Percentiles rank a stretch among this genome's conserved stretches.
Evolutionary conservation across 2,888 invertebrate genomes (phyloP).

Genomic region (Myopa testacea): DNA sequence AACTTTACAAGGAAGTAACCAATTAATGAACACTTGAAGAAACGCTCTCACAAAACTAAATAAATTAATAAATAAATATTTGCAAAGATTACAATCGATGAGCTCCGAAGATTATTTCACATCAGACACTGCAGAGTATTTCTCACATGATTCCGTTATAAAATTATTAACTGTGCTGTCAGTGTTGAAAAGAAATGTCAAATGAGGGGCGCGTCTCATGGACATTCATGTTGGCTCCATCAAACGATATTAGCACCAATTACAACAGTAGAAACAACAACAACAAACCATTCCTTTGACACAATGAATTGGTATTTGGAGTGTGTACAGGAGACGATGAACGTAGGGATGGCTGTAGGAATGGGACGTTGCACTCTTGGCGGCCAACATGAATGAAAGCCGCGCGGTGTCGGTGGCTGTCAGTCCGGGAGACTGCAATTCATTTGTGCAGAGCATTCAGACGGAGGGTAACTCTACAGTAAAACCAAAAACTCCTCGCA

Average conservation of each 20-base stretch:
- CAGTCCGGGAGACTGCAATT: background rate
- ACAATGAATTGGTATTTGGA: no score
- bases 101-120: background rate
- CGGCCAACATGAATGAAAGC: slow-evolving; percentile 17
- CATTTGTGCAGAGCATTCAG: slow-evolving; percentile 7
- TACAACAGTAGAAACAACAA: slow-evolving; percentile 24
- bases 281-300: background rate
- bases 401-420: background rate
- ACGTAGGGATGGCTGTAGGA: background rate
- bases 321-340: background rate
- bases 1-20: background rate
- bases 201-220: slow-evolving; percentile 19
- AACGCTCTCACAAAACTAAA: background rate
- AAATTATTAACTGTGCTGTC: background rate
- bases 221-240: slow-evolving; percentile 45
- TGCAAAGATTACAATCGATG: background rate
- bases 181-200: background rate
- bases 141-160: background rate
- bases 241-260: slow-evolving; percentile 46
- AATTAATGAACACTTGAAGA: background rate
- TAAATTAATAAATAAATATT: background rate
- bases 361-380: background rate
- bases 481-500: background rate
- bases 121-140: background rate
- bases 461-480: background rate